A percentile compares a stretch with the other conserved stretches of the same genome.
These are phyloP conservation scores for Baccha elongata DNA, from an alignment of 2,888 invertebrate species.

Conservation along the genomic window DNA sequence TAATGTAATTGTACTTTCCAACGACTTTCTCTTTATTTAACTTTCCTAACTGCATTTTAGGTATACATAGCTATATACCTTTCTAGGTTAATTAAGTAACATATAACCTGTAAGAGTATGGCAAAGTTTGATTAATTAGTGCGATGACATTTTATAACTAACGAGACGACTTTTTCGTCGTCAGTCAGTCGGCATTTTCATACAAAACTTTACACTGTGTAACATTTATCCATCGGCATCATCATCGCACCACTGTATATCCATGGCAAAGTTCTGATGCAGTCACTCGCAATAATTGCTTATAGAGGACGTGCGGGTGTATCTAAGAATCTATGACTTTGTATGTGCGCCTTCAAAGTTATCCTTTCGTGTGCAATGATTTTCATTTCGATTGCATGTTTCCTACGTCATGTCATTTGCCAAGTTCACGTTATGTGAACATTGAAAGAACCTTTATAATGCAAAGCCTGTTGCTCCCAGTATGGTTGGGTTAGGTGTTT, in stretches of 20 bases:
- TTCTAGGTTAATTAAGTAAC: constrained; percentile 8
- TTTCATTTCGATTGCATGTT: constrained; percentile 47
- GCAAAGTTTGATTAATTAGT: constrained; percentile 54
- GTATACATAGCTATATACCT: constrained; percentile 7
- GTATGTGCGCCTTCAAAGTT: not conserved
- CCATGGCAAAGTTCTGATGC: constrained; percentile 35
- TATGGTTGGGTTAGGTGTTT: not conserved
- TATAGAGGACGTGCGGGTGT: constrained; percentile 1
- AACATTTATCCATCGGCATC: constrained; percentile 29
- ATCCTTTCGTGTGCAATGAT: constrained; percentile 49
- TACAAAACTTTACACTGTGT: constrained; percentile 10
- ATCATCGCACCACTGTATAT: not conserved
- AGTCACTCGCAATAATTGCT: constrained; percentile 56
- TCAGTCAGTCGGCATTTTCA: not conserved
- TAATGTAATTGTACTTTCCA: not conserved
- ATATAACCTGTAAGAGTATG: constrained; percentile 10
- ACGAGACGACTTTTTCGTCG: not conserved
- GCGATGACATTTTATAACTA: constrained; percentile 42
- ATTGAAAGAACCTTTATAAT: not conserved
- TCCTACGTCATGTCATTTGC: constrained; percentile 10
- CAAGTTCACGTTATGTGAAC: constrained; percentile 21
- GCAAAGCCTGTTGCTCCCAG: constrained; percentile 4
- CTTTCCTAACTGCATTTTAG: constrained; percentile 15
- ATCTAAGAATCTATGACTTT: not conserved
- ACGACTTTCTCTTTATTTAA: not conserved